These are phyloP conservation scores for Eumerus sabulonum DNA, from an alignment of 2,888 invertebrate species.

Conservation along the genomic window DNA sequence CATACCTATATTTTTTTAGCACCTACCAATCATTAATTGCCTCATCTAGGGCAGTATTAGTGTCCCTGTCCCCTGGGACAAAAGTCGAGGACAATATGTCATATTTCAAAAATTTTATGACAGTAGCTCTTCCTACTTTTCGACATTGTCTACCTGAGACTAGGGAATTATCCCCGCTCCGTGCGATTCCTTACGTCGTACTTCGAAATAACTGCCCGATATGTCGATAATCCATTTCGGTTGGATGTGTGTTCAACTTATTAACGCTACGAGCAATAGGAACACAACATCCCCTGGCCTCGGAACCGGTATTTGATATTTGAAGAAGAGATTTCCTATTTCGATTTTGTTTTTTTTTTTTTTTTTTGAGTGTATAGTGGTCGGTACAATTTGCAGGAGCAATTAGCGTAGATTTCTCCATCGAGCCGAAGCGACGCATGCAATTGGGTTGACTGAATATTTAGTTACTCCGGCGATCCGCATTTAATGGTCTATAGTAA, in stretches of 20 bases:
- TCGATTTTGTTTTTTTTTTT: neutral
- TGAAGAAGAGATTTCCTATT: neutral
- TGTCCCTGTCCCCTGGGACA: slow-evolving; percentile 3
- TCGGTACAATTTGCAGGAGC: slow-evolving; percentile 32
- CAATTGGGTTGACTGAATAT: slow-evolving; percentile 25
- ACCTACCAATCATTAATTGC: neutral
- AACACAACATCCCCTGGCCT: slow-evolving; percentile 17
- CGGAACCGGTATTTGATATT: slow-evolving; percentile 22
- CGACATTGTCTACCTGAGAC: slow-evolving; percentile 31
- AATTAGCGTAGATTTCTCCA: slow-evolving; percentile 50
- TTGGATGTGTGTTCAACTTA: slow-evolving; percentile 40
- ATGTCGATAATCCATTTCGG: slow-evolving; percentile 14
- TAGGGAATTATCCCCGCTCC: slow-evolving; percentile 11
- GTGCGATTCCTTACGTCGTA: slow-evolving; percentile 33
- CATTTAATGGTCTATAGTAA: neutral
- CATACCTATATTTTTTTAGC: neutral
- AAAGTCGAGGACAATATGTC: slow-evolving; percentile 24
- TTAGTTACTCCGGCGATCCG: neutral
- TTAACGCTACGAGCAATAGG: slow-evolving; percentile 22
- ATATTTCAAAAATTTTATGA: slow-evolving; percentile 57
- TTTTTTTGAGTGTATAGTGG: slow-evolving; percentile 23
- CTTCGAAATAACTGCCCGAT: slow-evolving; percentile 21
- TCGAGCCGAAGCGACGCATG: slow-evolving; percentile 34
- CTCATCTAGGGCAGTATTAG: slow-evolving; percentile 28
- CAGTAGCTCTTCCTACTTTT: slow-evolving; percentile 14